phyloP scores from a whole-genome alignment of 1,140 invertebrate genomes.

The Magallana gigas region DNA sequence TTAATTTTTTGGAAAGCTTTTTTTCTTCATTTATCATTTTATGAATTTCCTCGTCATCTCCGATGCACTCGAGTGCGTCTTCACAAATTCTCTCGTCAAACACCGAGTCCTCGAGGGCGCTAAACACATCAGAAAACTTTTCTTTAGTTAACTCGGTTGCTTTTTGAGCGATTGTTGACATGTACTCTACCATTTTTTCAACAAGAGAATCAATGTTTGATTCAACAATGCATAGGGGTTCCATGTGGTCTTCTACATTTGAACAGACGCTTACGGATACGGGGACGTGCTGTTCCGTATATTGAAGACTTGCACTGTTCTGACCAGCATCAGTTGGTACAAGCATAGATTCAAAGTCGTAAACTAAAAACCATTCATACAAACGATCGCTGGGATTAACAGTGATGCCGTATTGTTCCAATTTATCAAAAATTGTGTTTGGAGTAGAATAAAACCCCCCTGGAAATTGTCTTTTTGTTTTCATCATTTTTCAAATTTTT shows the following conservation, averaged over 20 bases:
- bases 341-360: conserved; percentile 49
- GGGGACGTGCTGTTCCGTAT: conserved; percentile 34
- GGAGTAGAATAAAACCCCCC: conserved; percentile 36
- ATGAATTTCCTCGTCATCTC: not conserved
- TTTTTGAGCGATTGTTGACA: not conserved
- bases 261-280: conserved; percentile 50
- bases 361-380: conserved; percentile 34
- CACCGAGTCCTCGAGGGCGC: not conserved
- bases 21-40: not conserved
- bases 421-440: conserved; percentile 6
- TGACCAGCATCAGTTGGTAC: not conserved
- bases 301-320: not conserved
- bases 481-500: not conserved
- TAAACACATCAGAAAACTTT: conserved; percentile 14
- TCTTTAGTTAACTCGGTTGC: not conserved
- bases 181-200: not conserved
- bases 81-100: not conserved
- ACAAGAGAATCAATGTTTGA: conserved; percentile 16
- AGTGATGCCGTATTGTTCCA: conserved; percentile 24
- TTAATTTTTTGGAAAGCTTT: not conserved
- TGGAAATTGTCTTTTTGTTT: conserved; percentile 17
- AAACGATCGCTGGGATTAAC: not conserved
- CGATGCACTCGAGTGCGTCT: not conserved
- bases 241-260: conserved; percentile 26
- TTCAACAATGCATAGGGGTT: conserved; percentile 44